Percentiles rank a stretch among this genome's conserved stretches.
phyloP scores from a whole-genome alignment of 1,140 invertebrate species.

The Matsumurasca onukii region DNA sequence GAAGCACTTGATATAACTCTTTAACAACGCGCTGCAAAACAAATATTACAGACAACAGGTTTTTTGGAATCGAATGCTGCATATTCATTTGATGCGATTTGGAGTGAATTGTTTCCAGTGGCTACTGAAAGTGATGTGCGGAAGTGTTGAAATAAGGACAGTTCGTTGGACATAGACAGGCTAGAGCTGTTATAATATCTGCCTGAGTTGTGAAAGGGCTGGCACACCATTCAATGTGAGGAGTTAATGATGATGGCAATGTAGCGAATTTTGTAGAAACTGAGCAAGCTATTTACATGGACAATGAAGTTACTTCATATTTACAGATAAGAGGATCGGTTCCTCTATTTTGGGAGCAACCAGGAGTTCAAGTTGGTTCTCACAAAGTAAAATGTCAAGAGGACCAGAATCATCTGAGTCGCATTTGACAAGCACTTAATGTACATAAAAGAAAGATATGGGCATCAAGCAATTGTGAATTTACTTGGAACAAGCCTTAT shows the following conservation, averaged over 20 bases:
- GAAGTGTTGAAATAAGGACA: constrained; percentile 93
- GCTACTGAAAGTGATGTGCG: constrained; percentile 93
- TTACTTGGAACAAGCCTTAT: constrained; percentile 49
- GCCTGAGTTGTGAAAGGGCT: constrained; percentile 94
- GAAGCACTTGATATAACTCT: constrained; percentile 83
- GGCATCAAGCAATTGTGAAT: constrained; percentile 60
- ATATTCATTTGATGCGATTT: constrained; percentile 87
- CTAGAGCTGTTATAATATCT: constrained; percentile 92
- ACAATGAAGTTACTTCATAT: constrained; percentile 81
- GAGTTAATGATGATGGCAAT: constrained; percentile 96
- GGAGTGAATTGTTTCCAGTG: constrained; percentile 85
- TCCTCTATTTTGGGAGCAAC: constrained; percentile 98
- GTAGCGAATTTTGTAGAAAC: constrained; percentile 99
- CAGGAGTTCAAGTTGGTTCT: constrained; percentile 97
- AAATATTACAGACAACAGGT: constrained; percentile 84
- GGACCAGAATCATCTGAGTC: constrained; percentile 90
- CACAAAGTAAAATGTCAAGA: constrained; percentile 96
- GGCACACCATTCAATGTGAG: constrained; percentile 96
- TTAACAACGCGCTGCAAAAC: constrained; percentile 84
- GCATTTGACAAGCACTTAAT: constrained; percentile 91
- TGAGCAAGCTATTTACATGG: constrained; percentile 93
- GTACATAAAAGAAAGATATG: constrained; percentile 87
- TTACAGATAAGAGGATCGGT: constrained; percentile 94
- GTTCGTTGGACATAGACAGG: constrained; percentile 92
- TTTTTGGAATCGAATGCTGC: constrained; percentile 86